Evolutionary conservation across 1,140 invertebrate species (phyloP).

Genomic region (Leptinotarsa defecta): DNA sequence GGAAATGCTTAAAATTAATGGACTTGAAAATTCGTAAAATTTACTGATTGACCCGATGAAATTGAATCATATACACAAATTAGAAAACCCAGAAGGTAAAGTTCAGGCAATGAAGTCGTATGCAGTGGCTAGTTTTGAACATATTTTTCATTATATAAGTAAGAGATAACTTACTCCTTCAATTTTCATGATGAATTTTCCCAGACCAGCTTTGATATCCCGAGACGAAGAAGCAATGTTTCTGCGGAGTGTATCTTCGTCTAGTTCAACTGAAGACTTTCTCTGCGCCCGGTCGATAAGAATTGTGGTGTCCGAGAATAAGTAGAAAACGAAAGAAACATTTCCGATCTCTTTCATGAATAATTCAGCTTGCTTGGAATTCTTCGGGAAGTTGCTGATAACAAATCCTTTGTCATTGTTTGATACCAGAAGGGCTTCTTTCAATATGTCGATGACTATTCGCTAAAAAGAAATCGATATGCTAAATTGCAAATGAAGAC

Average conservation of each 20-base stretch:
- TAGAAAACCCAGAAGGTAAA: too few relatives aligned
- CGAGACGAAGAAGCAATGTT: conserved; percentile 35
- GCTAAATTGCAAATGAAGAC: too few relatives aligned
- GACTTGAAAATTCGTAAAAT: too few relatives aligned
- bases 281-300: conserved; percentile 33
- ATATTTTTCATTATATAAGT: background rate
- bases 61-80: too few relatives aligned
- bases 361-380: conserved; percentile 39
- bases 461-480: conserved; percentile 24
- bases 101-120: too few relatives aligned
- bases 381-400: conserved; percentile 43
- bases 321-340: conserved; percentile 41
- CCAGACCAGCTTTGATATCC: conserved; percentile 32
- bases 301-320: conserved; percentile 33
- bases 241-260: conserved; percentile 33
- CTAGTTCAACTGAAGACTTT: conserved; percentile 22
- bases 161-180: conserved; percentile 13
- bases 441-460: conserved; percentile 43
- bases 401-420: conserved; percentile 35
- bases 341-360: conserved; percentile 44
- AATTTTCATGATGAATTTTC: conserved; percentile 33
- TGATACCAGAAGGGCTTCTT: conserved; percentile 40
- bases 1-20: too few relatives aligned
- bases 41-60: too few relatives aligned
- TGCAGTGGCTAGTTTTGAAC: background rate